Evolutionary conservation across 2,888 invertebrate genomes (phyloP), one percentile per base, ranked within the genome.

Genomic region (Leistus spinibarbis): DNA sequence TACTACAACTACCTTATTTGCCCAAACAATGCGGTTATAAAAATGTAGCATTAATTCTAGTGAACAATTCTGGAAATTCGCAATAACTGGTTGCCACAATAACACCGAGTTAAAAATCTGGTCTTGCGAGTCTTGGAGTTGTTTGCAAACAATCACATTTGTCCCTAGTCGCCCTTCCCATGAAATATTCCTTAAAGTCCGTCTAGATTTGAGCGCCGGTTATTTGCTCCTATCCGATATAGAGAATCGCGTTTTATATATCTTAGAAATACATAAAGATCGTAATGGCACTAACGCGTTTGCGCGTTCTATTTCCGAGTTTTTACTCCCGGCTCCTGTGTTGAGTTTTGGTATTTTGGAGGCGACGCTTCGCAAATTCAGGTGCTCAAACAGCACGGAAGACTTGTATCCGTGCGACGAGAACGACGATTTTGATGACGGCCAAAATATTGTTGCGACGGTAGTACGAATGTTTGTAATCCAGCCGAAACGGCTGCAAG

Each of bases 91-190:
- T 0, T 93, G 96, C 0, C 92, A 94, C 78, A 91, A 95, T 84
- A 98, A 98, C 86, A 92, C 95, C 0, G 95, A 95, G 81, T 87
- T 98, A 70, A 98, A 97, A 86, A 88, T 93, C 64, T 98, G 98
- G 97, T 95, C 96, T 5, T 98, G 98, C 85, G 95, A 97, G 82
- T 90, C 94, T 0, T 99, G 99, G 99, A 90, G 90, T 65, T 98
- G 98, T 82, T 87, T 98, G n/a, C 98, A 97, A 84, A 95, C 93
- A 0, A 90, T 96, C 54, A 89, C 88, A 27, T 93, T 96, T 82
- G 85, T 88, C 1, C 89, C 91, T 0, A 83, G 86, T 17, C 85
- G 88, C 0, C 81, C 82, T 3, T 79, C 85, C 56, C 85, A 86
- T 3, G 82, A 83, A 54, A 78, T 86, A 1, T 89, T 91, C 23